phyloP scores from a whole-genome alignment of 2,888 invertebrate genomes.

The Limenitis camilla region DNA sequence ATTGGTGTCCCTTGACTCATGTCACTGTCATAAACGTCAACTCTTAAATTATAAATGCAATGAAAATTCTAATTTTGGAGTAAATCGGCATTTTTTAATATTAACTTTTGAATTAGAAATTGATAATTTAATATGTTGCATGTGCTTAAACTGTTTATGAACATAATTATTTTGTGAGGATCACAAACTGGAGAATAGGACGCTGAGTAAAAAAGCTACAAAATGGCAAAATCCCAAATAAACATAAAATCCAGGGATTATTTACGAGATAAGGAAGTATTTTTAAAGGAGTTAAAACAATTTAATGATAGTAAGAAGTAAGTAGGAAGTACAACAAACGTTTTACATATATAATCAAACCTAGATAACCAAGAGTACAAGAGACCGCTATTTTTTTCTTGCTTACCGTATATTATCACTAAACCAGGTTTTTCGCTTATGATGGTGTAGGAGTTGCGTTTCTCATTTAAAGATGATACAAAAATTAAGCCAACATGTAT shows the following conservation, averaged over 20 bases:
- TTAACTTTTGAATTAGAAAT: constrained; percentile 9
- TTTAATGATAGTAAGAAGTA: constrained; percentile 95
- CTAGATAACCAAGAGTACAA: no score
- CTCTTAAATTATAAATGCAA: constrained; percentile 26
- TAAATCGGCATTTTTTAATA: constrained; percentile 19
- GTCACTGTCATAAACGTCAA: constrained; percentile 18
- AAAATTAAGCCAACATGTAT: no score
- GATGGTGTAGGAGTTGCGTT: no score
- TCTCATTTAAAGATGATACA: no score
- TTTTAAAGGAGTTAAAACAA: constrained; percentile 88
- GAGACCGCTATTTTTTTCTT: no score
- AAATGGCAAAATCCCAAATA: constrained; percentile 69
- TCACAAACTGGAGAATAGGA: background rate
- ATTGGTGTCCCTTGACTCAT: background rate
- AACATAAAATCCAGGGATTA: constrained; percentile 79
- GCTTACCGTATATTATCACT: no score
- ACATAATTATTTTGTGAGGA: background rate
- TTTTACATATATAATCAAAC: no score
- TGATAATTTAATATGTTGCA: constrained; percentile 3
- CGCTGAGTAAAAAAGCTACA: constrained; percentile 25
- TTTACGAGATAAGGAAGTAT: constrained; percentile 84
- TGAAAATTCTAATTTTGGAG: constrained; percentile 13
- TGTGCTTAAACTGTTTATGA: constrained; percentile 2
- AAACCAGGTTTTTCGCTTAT: no score
- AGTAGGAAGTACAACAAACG: no score